Base-by-base conservation (phyloP, 2,113 vertebrate species). In the Himantopus leucocephalus region DNA sequence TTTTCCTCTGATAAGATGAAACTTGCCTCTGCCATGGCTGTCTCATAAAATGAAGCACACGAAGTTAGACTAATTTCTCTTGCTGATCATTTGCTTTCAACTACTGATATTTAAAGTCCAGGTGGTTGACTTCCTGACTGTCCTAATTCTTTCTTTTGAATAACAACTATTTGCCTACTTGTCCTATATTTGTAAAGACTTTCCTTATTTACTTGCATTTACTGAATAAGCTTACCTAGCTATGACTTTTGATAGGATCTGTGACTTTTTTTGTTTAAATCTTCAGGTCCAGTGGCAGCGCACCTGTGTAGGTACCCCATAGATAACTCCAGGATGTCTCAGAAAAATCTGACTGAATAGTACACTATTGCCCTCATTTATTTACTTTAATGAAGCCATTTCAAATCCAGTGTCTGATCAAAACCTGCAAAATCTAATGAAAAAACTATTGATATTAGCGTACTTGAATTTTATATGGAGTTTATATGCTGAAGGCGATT, bases 181-280 rank as follows among this genome's bases (percentile, higher is more conserved):
- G 90, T 97, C 79, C 30, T 72, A 41, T 85, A 41, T 94, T 96
- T 66, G 24, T 83, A 82, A 91, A 93, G 76, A 60, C 29, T 95
- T 96, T 74, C 66, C 29, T 94, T 95, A 94, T 96, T 97, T 97
- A 76, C 94, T 74, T 94, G 7, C 68, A 91, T 97, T 94, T 94
- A 92, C 73, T 92, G 52, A 73, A 45, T 85, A 77, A 90, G 45
- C 60, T 95, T 92, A 83, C 26, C 3, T 73, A 76, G 91, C 81
- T 90, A n/a, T 85, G 70, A 43, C 32, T 59, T 39, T 90, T 89
- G 58, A 37, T 58, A 92, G 74, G 48, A 96, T 92, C 93, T 83
- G 35, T 50, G 13, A 26, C 82, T 60, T 94, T 85, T 47, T 87
- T 41, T 17, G 47, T 50, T 9, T 4, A 13, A 55, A 66, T 88